phyloP scores from a whole-genome alignment of 2,888 invertebrate species.

The Brenthis hecate region DNA sequence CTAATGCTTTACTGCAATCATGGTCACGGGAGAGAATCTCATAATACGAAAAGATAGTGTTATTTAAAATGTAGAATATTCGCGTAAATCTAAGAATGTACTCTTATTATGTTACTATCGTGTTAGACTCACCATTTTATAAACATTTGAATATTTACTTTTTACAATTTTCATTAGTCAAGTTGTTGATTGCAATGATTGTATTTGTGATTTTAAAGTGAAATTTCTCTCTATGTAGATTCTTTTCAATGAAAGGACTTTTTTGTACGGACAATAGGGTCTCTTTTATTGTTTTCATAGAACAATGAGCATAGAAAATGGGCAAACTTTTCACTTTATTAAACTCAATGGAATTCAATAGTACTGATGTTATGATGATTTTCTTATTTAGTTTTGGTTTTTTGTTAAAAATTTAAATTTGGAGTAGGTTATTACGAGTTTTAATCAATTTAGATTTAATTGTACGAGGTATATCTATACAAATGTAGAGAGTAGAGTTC shows the following conservation, averaged over 20 bases:
- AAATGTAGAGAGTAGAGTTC: no score
- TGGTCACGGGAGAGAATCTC: no score
- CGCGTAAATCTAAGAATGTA: no score
- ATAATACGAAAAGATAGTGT: no score
- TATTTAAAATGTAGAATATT: no score
- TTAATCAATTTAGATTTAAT: neutral
- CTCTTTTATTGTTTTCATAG: slow-evolving; percentile 42
- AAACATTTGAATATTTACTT: slow-evolving; percentile 17
- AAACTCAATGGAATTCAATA: slow-evolving; percentile 36
- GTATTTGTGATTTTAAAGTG: slow-evolving; percentile 38
- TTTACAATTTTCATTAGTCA: slow-evolving; percentile 23
- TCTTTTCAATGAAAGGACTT: slow-evolving; percentile 38
- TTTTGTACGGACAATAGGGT: slow-evolving; percentile 41
- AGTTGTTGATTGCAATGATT: slow-evolving; percentile 33
- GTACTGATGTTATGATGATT: slow-evolving; percentile 23
- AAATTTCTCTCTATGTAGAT: slow-evolving; percentile 39
- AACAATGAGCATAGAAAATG: slow-evolving; percentile 42
- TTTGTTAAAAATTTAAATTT: neutral
- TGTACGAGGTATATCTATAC: no score
- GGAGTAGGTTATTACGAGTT: neutral
- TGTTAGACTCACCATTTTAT: slow-evolving; percentile 18
- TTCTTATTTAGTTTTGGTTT: slow-evolving; percentile 10
- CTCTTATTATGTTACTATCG: neutral
- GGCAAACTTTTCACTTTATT: slow-evolving; percentile 40
- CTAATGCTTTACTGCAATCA: no score